These are phyloP conservation scores for Porites cylindrica DNA, from an alignment of 92 coral and sea anemone genomes.

Conservation along the genomic window DNA sequence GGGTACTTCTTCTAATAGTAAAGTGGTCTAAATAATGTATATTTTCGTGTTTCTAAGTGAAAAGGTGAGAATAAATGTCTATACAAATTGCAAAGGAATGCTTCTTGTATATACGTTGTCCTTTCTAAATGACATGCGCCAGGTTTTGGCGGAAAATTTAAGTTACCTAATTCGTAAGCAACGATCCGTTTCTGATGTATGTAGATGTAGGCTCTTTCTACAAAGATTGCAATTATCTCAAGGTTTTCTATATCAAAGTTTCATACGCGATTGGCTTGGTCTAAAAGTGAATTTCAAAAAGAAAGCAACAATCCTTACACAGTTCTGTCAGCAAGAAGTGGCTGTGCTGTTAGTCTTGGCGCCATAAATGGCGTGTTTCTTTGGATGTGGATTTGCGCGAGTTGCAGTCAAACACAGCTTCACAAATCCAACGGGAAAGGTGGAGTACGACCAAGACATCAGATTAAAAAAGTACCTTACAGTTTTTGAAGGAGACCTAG, in stretches of 20 bases:
- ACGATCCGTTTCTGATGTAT: constrained; percentile 26
- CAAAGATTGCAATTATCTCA: no score
- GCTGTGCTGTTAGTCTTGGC: no score
- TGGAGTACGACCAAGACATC: neutral
- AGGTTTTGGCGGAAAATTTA: constrained; percentile 24
- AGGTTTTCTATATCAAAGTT: constrained; percentile 4
- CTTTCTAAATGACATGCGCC: constrained; percentile 10
- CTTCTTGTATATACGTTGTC: neutral
- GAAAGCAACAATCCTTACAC: no score
- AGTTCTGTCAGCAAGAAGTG: no score
- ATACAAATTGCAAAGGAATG: neutral
- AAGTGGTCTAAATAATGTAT: neutral
- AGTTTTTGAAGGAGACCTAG: constrained; percentile 8
- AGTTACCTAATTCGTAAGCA: constrained; percentile 11
- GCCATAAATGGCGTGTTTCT: constrained; percentile 4
- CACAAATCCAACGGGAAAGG: neutral
- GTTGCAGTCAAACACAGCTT: constrained; percentile 21
- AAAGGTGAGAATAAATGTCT: constrained; percentile 2
- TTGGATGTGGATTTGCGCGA: constrained; percentile 20
- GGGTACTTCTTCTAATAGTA: neutral
- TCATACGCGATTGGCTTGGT: neutral
- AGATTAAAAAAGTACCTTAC: neutral
- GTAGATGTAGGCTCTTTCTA: neutral
- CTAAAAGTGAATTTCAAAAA: neutral
- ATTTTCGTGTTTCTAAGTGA: neutral